Evolutionary conservation across 30 jellyfish, hydroid and myxozoan genomes (phyloP), one percentile per base, ranked within the genome.

Genomic region (Sanderia malayensis): DNA sequence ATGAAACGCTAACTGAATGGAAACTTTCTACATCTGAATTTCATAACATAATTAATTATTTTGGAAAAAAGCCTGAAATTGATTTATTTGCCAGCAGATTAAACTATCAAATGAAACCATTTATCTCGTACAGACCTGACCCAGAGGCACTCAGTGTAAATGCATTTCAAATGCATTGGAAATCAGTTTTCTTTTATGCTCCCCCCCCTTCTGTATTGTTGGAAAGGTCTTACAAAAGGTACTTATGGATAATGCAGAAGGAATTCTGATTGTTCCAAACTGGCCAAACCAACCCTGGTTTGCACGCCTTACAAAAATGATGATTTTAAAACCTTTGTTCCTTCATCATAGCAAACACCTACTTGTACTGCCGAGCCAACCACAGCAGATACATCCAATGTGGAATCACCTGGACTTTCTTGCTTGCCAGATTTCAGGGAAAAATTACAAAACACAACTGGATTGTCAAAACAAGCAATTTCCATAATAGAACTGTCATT

Each of bases 1-100:
- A 15, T 27, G 55, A 46, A 3, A 10, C 18, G 17, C 9, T 20
- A 9, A 71, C 52, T 19, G 83, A 71, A 53, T 71, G 83, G 83
- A 46, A 28, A 46, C 76, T 46, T n/a, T 20, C 46, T 31, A 30
- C 61, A 11, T 0, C 24, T 0, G 47, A 24, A 18, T 71, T 71
- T 44, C 4, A 49, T 3, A 20, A 20, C 7, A 37, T 41, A 27
- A n/a, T 29, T 13, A 59, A 31, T 1, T 10, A 33, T 8, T 34
- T 73, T 1, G 26, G 34, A n/a, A 18, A 22, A 28, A n/a, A 30
- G 1, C 66, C 64, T 22, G 52, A 47, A 19, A 20, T 73, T 55
- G 86, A 55, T 34, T 31, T 73, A 1, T 73, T 73, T 55, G 86
- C 86, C 2, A 21, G 77, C 3, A 27, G 86, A 24, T 34, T 73